Conservation (phyloP, 2,113 vertebrate species). For the Chrysochloris asiatica region DNA sequence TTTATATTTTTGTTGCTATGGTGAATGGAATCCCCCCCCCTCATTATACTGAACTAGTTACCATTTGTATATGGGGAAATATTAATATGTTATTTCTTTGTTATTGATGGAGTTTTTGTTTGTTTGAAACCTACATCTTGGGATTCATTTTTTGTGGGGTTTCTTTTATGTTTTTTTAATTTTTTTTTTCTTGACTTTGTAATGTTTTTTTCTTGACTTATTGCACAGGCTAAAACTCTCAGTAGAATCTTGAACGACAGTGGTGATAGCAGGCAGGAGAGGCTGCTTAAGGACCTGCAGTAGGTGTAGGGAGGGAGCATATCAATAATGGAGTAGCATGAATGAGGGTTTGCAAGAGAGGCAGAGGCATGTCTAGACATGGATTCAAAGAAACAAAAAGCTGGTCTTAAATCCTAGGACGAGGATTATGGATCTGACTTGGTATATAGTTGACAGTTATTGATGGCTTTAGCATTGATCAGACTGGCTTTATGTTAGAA, state of each 20-base stretch:
- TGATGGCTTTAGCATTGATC: not conserved
- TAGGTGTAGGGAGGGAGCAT: not conserved
- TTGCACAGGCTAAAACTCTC: constrained; percentile 39
- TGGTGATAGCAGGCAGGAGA: not conserved
- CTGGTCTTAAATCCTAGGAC: not conserved
- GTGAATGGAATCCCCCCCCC: not conserved
- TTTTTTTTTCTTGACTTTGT: not conserved
- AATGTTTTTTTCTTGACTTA: not conserved
- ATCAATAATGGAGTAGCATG: rapidly evolving
- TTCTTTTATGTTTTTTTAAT: too few relatives aligned
- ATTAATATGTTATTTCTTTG: constrained; percentile 8
- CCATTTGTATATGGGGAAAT: constrained; percentile 36
- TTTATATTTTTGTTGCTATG: constrained; percentile 67
- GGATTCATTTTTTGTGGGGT: too few relatives aligned
- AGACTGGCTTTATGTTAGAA: not conserved
- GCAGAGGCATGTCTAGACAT: not conserved
- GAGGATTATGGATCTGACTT: not conserved
- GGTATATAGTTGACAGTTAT: not conserved
- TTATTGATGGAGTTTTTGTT: not conserved
- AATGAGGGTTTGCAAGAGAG: not conserved
- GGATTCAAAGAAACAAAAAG: not conserved
- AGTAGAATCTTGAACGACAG: not conserved
- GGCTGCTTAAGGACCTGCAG: not conserved
- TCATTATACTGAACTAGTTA: constrained; percentile 38
- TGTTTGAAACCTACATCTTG: too few relatives aligned